Percentiles rank a stretch among this genome's conserved stretches.
Conservation (phyloP, 2,797 vertebrate species). For the Notolepis coatsorum region DNA sequence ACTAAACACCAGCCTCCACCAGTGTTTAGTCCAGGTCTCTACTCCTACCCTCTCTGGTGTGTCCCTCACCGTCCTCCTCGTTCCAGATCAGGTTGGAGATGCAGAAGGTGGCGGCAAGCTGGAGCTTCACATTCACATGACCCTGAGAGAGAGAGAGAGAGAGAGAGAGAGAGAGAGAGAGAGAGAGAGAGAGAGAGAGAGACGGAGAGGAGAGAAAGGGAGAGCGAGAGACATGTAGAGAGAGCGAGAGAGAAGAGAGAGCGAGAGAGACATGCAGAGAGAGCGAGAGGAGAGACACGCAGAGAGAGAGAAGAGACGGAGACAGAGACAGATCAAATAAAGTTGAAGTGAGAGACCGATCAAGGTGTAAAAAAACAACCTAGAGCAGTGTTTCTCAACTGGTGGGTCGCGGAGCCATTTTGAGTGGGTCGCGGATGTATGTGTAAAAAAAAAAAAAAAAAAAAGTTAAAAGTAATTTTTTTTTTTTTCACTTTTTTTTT, state of each 20-base stretch:
- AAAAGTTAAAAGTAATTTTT: too few relatives aligned
- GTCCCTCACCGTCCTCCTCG: conserved; percentile 94
- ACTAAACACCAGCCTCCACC: too few relatives aligned
- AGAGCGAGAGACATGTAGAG: neutral
- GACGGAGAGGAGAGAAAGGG: neutral
- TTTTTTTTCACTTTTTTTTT: too few relatives aligned
- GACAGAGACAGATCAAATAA: too few relatives aligned
- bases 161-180: conserved; percentile 6
- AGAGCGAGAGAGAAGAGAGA: neutral
- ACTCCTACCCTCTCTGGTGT: neutral
- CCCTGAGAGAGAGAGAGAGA: conserved; percentile 83
- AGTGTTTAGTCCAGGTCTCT: neutral
- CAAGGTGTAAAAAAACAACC: too few relatives aligned
- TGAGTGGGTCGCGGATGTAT: too few relatives aligned
- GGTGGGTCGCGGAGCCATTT: too few relatives aligned
- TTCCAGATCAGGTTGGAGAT: conserved; percentile 99
- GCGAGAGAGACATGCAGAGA: too few relatives aligned
- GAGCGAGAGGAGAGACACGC: conserved; percentile 4
- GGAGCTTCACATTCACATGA: conserved; percentile 96
- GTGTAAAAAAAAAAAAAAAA: too few relatives aligned
- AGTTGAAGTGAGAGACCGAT: too few relatives aligned
- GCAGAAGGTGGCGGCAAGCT: conserved; percentile 97
- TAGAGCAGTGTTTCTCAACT: too few relatives aligned
- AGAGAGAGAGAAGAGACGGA: too few relatives aligned
- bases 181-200: neutral